Conservation (phyloP, 2,113 vertebrate genomes). For the Hystrix cristata region DNA sequence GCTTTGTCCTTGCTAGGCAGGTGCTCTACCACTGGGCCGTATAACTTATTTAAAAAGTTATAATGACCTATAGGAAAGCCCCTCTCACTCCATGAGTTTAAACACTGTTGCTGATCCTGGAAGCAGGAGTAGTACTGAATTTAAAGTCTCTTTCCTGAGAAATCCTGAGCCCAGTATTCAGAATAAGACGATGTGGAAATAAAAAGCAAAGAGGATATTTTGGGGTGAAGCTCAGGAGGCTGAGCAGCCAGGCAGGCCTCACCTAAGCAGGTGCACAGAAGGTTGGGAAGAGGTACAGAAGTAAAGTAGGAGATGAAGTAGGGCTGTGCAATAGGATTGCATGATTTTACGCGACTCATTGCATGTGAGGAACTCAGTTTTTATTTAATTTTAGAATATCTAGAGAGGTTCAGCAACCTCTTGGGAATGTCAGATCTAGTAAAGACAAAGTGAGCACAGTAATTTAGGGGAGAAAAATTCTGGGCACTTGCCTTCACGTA, state of each 20-base stretch:
- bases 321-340: background rate
- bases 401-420: background rate
- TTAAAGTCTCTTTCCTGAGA: constrained; percentile 9
- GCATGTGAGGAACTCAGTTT: constrained; percentile 4
- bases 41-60: background rate
- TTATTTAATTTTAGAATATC: constrained; percentile 9
- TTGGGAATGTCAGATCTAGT: background rate
- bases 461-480: background rate
- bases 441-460: background rate
- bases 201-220: background rate
- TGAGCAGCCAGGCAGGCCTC: background rate
- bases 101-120: background rate
- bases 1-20: background rate
- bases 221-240: background rate
- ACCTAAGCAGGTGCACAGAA: background rate
- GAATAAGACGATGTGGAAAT: constrained; percentile 48
- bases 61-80: background rate
- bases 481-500: background rate
- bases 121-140: background rate
- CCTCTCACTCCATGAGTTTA: background rate
- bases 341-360: background rate
- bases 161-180: background rate
- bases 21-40: background rate
- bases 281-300: background rate
- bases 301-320: background rate